phyloP scores from a whole-genome alignment of 1,140 invertebrate species.

The Drosophila micromelanica region DNA sequence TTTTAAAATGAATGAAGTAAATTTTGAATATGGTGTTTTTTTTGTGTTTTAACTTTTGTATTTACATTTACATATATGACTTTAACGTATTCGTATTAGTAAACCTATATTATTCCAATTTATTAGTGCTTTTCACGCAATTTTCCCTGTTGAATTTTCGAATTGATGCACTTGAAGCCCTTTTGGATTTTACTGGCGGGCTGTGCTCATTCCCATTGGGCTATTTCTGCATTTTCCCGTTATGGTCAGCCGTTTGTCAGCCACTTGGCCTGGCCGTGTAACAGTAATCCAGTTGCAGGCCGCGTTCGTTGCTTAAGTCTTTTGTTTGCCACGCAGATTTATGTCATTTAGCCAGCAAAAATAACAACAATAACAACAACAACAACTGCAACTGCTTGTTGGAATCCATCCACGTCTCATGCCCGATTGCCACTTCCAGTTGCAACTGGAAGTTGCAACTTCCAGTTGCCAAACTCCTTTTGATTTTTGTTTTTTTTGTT shows the following conservation, averaged over 20 bases:
- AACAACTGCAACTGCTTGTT: slow-evolving; percentile 11
- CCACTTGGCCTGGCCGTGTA: slow-evolving; percentile 45
- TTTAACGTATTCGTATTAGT: too few species aligned
- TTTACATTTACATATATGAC: too few species aligned
- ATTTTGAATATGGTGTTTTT: too few species aligned
- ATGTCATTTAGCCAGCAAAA: slow-evolving; percentile 63
- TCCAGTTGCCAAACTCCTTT: slow-evolving; percentile 34
- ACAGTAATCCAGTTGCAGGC: slow-evolving; percentile 78
- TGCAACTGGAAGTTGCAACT: slow-evolving; percentile 29
- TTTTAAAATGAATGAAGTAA: too few species aligned
- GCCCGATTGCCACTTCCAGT: slow-evolving; percentile 2
- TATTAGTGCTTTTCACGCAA: too few species aligned
- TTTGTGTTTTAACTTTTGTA: too few species aligned
- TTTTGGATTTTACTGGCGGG: too few species aligned
- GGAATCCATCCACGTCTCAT: slow-evolving; percentile 2
- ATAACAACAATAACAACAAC: slow-evolving; percentile 15
- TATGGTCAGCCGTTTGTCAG: slow-evolving; percentile 13
- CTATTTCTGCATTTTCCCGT: slow-evolving; percentile 21
- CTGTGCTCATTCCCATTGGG: not conserved
- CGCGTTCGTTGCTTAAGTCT: slow-evolving; percentile 78
- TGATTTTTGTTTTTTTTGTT: slow-evolving; percentile 25
- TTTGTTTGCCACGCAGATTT: slow-evolving; percentile 81
- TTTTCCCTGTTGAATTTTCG: too few species aligned
- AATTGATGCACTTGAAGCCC: too few species aligned
- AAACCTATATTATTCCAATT: too few species aligned